Evolutionary conservation across 2,888 invertebrate genomes (phyloP).

Genomic region (Chaitophorus viminalis): DNA sequence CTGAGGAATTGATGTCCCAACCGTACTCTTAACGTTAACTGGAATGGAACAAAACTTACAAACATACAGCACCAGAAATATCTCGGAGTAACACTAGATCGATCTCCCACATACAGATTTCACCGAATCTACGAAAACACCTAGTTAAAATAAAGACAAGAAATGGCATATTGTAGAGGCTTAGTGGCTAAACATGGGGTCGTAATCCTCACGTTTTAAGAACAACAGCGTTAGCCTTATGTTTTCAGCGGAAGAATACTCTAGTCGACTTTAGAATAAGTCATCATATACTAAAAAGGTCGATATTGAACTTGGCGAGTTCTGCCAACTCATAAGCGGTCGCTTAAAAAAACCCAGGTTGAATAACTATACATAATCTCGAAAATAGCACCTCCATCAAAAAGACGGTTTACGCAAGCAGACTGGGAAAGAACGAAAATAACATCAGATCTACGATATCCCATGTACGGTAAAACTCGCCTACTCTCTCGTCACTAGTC

Average conservation of each 20-base stretch:
- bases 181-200: no score
- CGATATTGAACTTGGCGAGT: conserved; percentile 51
- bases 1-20: not conserved
- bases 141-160: conserved; percentile 61
- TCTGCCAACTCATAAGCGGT: conserved; percentile 52
- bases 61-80: conserved; percentile 62
- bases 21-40: conserved; percentile 4
- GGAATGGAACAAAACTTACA: conserved; percentile 1
- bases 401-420: no score
- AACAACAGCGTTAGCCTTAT: conserved; percentile 58
- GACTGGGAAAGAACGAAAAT: no score
- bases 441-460: conserved; percentile 1
- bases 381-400: conserved; percentile 19
- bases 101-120: no score
- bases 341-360: conserved; percentile 61
- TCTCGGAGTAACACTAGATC: no score
- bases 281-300: conserved; percentile 62
- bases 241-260: conserved; percentile 62
- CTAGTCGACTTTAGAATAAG: conserved; percentile 58
- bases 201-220: conserved; percentile 57
- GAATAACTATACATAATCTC: conserved; percentile 56
- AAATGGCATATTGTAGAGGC: conserved; percentile 62
- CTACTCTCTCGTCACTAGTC: conserved; percentile 4
- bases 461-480: not conserved
- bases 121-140: conserved; percentile 48